Evolutionary conservation across 2,113 vertebrate genomes (phyloP), one percentile per base, ranked within the genome.

Genomic region (Polyodon spathula): DNA sequence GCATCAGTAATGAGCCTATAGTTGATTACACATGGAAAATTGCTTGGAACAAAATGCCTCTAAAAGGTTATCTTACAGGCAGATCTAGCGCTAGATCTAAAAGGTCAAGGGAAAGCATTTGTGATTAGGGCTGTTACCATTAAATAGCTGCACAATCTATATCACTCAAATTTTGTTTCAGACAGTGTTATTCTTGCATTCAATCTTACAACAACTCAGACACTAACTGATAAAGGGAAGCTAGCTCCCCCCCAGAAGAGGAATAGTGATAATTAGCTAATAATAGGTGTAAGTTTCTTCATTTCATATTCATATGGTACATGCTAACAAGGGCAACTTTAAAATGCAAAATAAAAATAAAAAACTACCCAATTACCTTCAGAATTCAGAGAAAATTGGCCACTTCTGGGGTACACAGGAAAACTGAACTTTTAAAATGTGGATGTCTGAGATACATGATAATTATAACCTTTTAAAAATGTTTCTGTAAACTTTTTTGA

Each of bases 251-350:
- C 27, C 27, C 27, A 27, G 10, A 16, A 54, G n/a, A 15, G 53
- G 16, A 54, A 54, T 16, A 27, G 17, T 65, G 75, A 83, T 85
- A 84, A 84, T 76, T 74, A 83, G 77, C 74, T 81, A 81, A 85
- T 85, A 82, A 84, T 77, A 84, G 74, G 76, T 81, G 77, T 71
- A 76, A 68, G 70, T 71, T 79, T 79, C 61, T 67, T 60, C 61
- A 71, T 74, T 68, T 75, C 80, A 75, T 78, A 81, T 81, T 78
- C 74, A 78, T 81, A 81, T 69, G 73, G 79, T 79, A 40, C 61
- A 74, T 74, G 77, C 72, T 80, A 83, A 86, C 79, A 80, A 72
- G 75, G 75, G 84, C 79, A 76, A 81, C 79, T 84, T 81, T 68
- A 78, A 80, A 84, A 84, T 69, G 80, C 70, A 65, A 73, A 80